Percentiles rank a stretch among this genome's conserved stretches.
Evolutionary conservation across 1,140 invertebrate genomes (phyloP).

Genomic region (Arion vulgaris): DNA sequence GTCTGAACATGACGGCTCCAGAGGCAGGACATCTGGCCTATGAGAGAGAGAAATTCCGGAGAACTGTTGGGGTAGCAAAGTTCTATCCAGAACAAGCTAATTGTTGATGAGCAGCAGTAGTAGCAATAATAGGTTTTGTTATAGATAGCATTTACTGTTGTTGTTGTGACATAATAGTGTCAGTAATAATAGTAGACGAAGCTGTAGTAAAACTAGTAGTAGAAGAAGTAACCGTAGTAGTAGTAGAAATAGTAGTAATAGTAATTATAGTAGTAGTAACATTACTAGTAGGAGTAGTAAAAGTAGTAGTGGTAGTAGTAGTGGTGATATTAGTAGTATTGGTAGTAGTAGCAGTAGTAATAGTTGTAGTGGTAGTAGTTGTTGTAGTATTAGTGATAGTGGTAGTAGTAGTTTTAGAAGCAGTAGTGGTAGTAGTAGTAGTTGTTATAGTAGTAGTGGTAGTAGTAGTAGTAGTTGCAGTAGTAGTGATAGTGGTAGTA

Average conservation of each 20-base stretch:
- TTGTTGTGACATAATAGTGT: too few species aligned
- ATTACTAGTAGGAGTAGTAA: neutral
- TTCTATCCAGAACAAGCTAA: too few species aligned
- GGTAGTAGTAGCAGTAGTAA: constrained; percentile 5
- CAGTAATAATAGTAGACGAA: neutral
- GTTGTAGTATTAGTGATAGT: neutral
- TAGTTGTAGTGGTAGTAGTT: constrained; percentile 13
- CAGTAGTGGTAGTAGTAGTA: neutral
- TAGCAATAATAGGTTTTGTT: too few species aligned
- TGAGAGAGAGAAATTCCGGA: too few species aligned
- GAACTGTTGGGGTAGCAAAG: too few species aligned
- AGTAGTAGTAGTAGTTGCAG: neutral
- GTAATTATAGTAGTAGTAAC: neutral
- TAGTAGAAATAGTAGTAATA: neutral
- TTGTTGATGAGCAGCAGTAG: too few species aligned
- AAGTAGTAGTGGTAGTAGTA: neutral
- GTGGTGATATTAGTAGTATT: neutral
- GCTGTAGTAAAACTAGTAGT: neutral
- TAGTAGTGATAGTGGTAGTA: constrained; percentile 13
- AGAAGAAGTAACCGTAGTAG: neutral
- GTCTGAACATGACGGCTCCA: too few species aligned
- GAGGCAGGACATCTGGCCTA: too few species aligned
- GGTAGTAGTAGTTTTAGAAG: constrained; percentile 5
- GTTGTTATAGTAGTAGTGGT: neutral
- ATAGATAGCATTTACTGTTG: too few species aligned